Evolutionary conservation across 23 tunicate species (phyloP).

Genomic region (Diplosoma virens): DNA sequence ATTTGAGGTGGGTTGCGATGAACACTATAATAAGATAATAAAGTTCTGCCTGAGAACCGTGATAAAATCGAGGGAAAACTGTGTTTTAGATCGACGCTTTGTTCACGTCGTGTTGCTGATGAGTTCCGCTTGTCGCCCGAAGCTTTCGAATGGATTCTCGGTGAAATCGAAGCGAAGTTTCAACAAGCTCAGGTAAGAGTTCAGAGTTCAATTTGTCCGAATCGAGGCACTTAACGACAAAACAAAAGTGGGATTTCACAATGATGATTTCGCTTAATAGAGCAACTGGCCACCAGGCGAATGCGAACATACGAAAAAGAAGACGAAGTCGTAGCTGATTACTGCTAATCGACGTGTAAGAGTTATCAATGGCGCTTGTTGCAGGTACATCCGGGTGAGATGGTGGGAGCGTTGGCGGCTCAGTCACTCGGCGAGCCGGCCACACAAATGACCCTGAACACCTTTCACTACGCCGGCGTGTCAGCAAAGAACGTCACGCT

Average conservation of each 20-base stretch:
- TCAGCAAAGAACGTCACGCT: slow-evolving; percentile 99
- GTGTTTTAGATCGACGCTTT: slow-evolving; percentile 75
- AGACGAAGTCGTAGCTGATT: too few relatives aligned
- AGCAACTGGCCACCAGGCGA: too few relatives aligned
- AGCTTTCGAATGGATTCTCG: slow-evolving; percentile 97
- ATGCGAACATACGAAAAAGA: too few relatives aligned
- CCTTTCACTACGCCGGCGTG: slow-evolving; percentile 99
- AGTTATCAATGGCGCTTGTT: too few relatives aligned
- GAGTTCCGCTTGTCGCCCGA: slow-evolving; percentile 83
- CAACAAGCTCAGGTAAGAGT: slow-evolving; percentile 84
- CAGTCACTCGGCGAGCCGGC: slow-evolving; percentile 99
- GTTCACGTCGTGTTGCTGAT: slow-evolving; percentile 95
- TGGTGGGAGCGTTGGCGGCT: slow-evolving; percentile 98
- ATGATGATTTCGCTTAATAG: too few relatives aligned
- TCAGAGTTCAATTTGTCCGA: too few relatives aligned
- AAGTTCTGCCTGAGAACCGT: not conserved
- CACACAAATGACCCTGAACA: slow-evolving; percentile 99
- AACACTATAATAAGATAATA: not conserved
- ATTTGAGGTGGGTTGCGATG: slow-evolving; percentile 62
- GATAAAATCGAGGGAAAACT: not conserved
- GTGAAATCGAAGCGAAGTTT: slow-evolving; percentile 96
- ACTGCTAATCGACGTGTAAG: too few relatives aligned
- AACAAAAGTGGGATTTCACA: too few relatives aligned
- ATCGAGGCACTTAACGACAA: too few relatives aligned
- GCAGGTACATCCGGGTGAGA: slow-evolving; percentile 99